Base-by-base conservation (phyloP, 2,113 vertebrate species). In the Setophaga coronata region DNA sequence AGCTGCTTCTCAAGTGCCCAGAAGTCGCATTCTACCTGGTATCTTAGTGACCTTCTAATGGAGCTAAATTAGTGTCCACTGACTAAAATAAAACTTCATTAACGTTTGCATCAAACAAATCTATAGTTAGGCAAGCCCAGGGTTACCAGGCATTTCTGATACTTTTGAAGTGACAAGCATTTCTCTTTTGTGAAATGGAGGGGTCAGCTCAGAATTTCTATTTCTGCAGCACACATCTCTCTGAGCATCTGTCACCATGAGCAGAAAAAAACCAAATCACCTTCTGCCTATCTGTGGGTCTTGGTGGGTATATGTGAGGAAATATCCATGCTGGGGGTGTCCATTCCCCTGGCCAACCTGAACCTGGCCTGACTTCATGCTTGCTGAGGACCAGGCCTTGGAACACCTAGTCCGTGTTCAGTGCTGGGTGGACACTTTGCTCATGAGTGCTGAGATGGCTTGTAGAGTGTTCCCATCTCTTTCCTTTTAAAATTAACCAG, bases 401-500 rank as follows among this genome's bases (percentile, higher is more conserved):
- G 70, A 47, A 57, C 69, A 17, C 19, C 12, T 33, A 2, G 51
- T 38, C 48, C 43, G 21, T 34, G 7, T 19, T n/a, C 31, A 36
- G 34, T 33, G 26, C 33, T 90, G 82, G 34, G 5, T 70, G 8
- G 29, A 2, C 0, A 7, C 64, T 81, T 81, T 24, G 34, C 51
- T 87, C 15, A 0, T 60, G 48, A 31, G n/a, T 47, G 36, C 7
- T 47, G 60, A 38, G 60, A 36, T 51, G 78, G 50, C 15, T 89
- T 58, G 17, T 42, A 60, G 15, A 2, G 6, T 76, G 40, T 80
- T 86, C 66, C 53, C n/a, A 20, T 74, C 38, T 57, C 36, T 34
- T 84, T 82, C 53, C 28, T 38, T 82, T 79, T 93, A 85, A 88
- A 95, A 90, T 82, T 76, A 92, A 58, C 43, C 21, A 25, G 71